phyloP scores from a whole-genome alignment of 1,140 invertebrate species.

The Ips nitidus region DNA sequence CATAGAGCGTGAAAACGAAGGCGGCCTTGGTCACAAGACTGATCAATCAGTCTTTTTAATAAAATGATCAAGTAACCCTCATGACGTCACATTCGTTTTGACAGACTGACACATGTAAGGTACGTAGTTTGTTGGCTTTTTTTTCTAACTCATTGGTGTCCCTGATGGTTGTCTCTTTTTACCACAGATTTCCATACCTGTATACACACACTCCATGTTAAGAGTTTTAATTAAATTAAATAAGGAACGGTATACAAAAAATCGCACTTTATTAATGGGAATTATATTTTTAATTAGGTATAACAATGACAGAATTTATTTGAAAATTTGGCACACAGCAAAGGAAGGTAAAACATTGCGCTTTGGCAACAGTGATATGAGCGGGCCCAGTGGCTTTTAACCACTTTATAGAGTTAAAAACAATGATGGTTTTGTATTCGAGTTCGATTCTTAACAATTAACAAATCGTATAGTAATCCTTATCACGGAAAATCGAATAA shows the following conservation, averaged over 20 bases:
- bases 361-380: constrained; percentile 38
- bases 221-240: not conserved
- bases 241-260: not conserved
- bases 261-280: constrained; percentile 31
- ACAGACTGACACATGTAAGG: no score
- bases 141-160: no score
- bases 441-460: constrained; percentile 9
- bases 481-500: constrained; percentile 28
- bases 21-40: no score
- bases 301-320: constrained; percentile 49
- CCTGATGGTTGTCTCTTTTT: no score
- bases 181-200: no score
- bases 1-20: no score
- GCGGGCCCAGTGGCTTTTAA: constrained; percentile 22
- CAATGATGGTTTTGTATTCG: not conserved
- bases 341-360: constrained; percentile 37
- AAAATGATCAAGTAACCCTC: no score
- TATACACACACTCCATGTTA: no score
- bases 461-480: constrained; percentile 37
- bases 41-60: no score
- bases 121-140: no score
- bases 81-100: no score
- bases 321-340: constrained; percentile 44
- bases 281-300: constrained; percentile 47
- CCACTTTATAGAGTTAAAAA: constrained; percentile 17